A percentile compares a stretch with the other conserved stretches of the same genome.
phyloP scores from a whole-genome alignment of 2,888 invertebrate species.

The Apamea sordens region DNA sequence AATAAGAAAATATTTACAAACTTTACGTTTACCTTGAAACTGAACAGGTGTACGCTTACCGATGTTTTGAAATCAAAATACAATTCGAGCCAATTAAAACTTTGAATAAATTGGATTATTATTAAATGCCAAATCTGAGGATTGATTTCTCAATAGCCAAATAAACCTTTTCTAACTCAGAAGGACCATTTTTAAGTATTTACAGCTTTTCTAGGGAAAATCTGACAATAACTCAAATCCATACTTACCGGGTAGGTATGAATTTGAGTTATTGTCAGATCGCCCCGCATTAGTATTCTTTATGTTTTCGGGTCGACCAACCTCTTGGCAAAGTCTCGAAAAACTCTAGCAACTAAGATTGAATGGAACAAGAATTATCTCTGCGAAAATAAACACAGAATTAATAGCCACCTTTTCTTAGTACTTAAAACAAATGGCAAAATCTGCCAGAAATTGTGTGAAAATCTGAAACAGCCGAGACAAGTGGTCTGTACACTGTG shows the following conservation, averaged over 20 bases:
- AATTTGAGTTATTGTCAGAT: no score
- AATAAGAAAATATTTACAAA: constrained; percentile 64
- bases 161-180: constrained; percentile 16
- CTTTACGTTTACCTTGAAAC: constrained; percentile 48
- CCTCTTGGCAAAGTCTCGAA: neutral
- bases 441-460: constrained; percentile 19
- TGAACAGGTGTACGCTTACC: constrained; percentile 35
- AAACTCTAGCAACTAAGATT: constrained; percentile 10
- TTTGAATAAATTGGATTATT: constrained; percentile 44
- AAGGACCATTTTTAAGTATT: neutral
- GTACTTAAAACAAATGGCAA: constrained; percentile 42
- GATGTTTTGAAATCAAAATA: constrained; percentile 45
- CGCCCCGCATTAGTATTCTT: neutral
- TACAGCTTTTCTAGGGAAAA: constrained; percentile 19
- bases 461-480: constrained; percentile 26
- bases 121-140: constrained; percentile 23
- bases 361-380: constrained; percentile 22
- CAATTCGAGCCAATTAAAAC: constrained; percentile 47
- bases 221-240: neutral
- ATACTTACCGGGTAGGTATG: no score
- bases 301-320: neutral
- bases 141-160: constrained; percentile 21
- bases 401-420: constrained; percentile 24
- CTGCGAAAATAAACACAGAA: constrained; percentile 44
- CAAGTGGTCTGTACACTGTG: constrained; percentile 24